Evolutionary conservation across 2,888 invertebrate species (phyloP), one percentile per base, ranked within the genome.

Genomic region (Callyntrura guangdongensis): DNA sequence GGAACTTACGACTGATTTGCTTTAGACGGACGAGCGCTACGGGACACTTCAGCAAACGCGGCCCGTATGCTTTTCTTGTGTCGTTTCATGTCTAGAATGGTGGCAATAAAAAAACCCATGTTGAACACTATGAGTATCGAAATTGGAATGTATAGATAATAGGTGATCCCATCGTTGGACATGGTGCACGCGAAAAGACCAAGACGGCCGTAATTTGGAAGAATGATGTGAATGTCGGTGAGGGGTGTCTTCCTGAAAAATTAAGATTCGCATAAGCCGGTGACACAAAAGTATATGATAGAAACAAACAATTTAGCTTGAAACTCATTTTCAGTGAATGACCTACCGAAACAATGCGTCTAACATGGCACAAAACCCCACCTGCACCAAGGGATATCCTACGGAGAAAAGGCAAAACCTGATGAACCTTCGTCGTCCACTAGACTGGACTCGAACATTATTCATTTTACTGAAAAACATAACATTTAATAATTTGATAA

Each of bases 1-100:
- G n/a, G n/a, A n/a, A n/a, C 89, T 59, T 74, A 89, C 89, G 89
- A 89, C 27, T 89, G 83, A 27, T 84, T 67, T 11, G 45, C 89
- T 11, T 56, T 69, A 3, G 82, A 59, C n/a, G 53, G 27, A 36
- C 53, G 53, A 0, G 69, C 25, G 3, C 1, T 53, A 3, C 56
- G n/a, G 0, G 74, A 72, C 1, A 36, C 25, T 14, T 81, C 84
- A 27, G 67, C 49, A 49, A 89, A 84, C 12, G 77, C 84, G 2
- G 72, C 84, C 12, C 83, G 59, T 6, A 89, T 89, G 27, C 89
- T 84, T 45, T 61, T 69, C 64, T 89, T 83, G 74, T 83, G 74
- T 12, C 53, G 59, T 8, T 45, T 45, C 64, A 89, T 72, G 2
- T 72, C n/a, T 17, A 59, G 8, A 22, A 89, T 89, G 9, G 89